A percentile compares a stretch with the other conserved stretches of the same genome.
Conservation (phyloP, 2,113 vertebrate genomes). For the rabbit (Oryctolagus cuniculus) region mOryCun1.1 NC_091433.1:5553501-5554000, state of each 20-base stretch:
- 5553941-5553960: neutral
- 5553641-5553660: neutral
- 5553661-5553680: neutral
- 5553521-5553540: too few species aligned
- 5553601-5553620: neutral
- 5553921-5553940: neutral
- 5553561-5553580: neutral
- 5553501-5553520: too few species aligned
- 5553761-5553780: neutral
- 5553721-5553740: neutral
- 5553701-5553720: neutral
- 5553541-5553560: neutral
- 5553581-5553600: neutral
- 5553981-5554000: neutral
- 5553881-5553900: neutral
- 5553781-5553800: neutral
- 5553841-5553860: neutral
- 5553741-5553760: neutral
- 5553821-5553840: neutral
- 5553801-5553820: slow-evolving; percentile 29
- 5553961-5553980: fast-evolving
- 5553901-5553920: neutral
- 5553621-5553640: neutral
- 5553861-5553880: neutral
- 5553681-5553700: neutral